Evolutionary conservation across 2,888 invertebrate genomes (phyloP).

Genomic region (Pyrrhia umbra): DNA sequence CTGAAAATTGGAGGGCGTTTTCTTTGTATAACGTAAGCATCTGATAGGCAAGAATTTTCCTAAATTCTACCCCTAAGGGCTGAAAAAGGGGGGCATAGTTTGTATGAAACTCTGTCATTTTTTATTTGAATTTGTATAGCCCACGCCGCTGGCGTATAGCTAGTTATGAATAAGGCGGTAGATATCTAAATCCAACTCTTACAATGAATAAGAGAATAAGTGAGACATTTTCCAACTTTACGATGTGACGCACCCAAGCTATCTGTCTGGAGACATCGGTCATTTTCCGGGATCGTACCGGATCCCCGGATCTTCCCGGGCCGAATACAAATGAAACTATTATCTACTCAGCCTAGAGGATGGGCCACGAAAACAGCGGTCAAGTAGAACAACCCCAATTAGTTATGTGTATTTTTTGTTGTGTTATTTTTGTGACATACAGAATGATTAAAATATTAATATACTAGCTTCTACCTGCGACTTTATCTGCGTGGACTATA

Average conservation of each 20-base stretch:
- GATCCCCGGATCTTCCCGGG: constrained; percentile 30
- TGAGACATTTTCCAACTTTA: constrained; percentile 54
- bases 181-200: not conserved
- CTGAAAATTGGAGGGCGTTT: no score
- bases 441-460: no score
- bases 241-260: constrained; percentile 52
- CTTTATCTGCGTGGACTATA: no score
- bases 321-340: constrained; percentile 72
- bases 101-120: no score
- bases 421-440: not conserved
- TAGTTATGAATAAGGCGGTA: no score
- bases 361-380: constrained; percentile 37
- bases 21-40: no score
- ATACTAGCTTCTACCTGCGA: no score
- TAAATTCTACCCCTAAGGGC: no score
- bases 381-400: not conserved
- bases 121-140: no score
- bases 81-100: no score
- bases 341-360: constrained; percentile 50
- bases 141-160: no score
- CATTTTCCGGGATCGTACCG: constrained; percentile 58
- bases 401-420: not conserved
- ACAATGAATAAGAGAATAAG: constrained; percentile 45
- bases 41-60: no score
- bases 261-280: constrained; percentile 65